Evolutionary conservation across 2,888 invertebrate genomes (phyloP), one percentile per base, ranked within the genome.

Genomic region (Dicyrtomina minuta): DNA sequence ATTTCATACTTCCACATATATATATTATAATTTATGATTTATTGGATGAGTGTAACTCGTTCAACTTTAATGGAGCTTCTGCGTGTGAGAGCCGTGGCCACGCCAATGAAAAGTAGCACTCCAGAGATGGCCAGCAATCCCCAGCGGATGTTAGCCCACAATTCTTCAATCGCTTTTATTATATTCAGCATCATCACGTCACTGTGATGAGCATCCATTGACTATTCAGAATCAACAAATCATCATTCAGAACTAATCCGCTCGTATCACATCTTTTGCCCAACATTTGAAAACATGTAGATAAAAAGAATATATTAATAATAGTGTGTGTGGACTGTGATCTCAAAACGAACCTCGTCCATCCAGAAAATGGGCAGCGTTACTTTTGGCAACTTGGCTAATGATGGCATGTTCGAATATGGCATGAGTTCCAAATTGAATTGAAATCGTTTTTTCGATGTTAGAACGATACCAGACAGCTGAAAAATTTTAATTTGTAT

Each of bases 301-400:
- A n/a, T n/a, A n/a, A n/a, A 33, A 33, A 33, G 33, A 33, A 33
- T n/a, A n/a, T n/a, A n/a, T 33, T 33, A 33, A 33, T n/a, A n/a
- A n/a, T n/a, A n/a, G n/a, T n/a, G n/a, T n/a, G n/a, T n/a, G n/a
- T n/a, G n/a, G n/a, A n/a, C n/a, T n/a, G n/a, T n/a, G n/a, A n/a
- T n/a, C n/a, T n/a, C n/a, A n/a, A n/a, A 51, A 65, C 20, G 55
- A 72, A 77, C 77, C 72, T 77, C 76, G 61, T 77, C 74, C 41
- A 74, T 70, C 77, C 77, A 77, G 67, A 72, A 71, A 0, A 77
- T 58, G 6, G 77, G 77, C 17, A 77, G 70, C 27, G 71, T 72
- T 2, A 74, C 72, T 60, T 72, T 76, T 15, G 71, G 59, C 8
- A 71, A 61, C 27, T 71, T 72, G n/a, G 69, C 68, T 26, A 77